These are phyloP conservation scores for Drosophila lacicola DNA, from an alignment of 2,888 invertebrate species.

Conservation along the genomic window DNA sequence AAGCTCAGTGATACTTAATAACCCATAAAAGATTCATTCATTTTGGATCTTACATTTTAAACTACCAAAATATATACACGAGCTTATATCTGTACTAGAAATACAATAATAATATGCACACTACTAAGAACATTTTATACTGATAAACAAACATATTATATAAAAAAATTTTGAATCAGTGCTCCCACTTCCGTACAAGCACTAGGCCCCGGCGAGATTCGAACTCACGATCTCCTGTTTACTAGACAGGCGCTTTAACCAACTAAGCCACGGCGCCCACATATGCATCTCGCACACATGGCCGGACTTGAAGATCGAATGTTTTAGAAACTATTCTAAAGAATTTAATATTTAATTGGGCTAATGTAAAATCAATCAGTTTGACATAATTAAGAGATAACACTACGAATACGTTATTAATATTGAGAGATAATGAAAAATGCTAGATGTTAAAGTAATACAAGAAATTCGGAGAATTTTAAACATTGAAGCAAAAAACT, in stretches of 20 bases:
- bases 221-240: slow-evolving; percentile 85
- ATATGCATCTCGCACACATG: fast-evolving
- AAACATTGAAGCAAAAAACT: slow-evolving; percentile 1
- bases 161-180: neutral
- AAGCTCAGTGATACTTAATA: no score
- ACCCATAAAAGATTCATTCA: no score
- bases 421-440: slow-evolving; percentile 7
- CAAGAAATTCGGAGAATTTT: slow-evolving; percentile 10
- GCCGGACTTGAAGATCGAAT: slow-evolving; percentile 24
- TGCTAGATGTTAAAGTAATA: slow-evolving; percentile 11
- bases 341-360: neutral
- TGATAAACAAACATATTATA: neutral
- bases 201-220: slow-evolving; percentile 85
- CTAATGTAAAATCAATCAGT: slow-evolving; percentile 8
- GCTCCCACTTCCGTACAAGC: neutral
- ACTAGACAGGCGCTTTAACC: slow-evolving; percentile 86
- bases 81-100: no score
- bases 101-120: neutral
- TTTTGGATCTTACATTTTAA: no score
- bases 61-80: no score
- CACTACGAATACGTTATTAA: neutral
- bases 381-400: slow-evolving; percentile 25
- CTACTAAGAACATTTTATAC: neutral
- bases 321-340: neutral
- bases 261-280: slow-evolving; percentile 85